A percentile compares a stretch with the other conserved stretches of the same genome.
These are phyloP conservation scores for Gallinago paraguaiae DNA, from an alignment of 2,113 vertebrate species.

Conservation along the genomic window DNA sequence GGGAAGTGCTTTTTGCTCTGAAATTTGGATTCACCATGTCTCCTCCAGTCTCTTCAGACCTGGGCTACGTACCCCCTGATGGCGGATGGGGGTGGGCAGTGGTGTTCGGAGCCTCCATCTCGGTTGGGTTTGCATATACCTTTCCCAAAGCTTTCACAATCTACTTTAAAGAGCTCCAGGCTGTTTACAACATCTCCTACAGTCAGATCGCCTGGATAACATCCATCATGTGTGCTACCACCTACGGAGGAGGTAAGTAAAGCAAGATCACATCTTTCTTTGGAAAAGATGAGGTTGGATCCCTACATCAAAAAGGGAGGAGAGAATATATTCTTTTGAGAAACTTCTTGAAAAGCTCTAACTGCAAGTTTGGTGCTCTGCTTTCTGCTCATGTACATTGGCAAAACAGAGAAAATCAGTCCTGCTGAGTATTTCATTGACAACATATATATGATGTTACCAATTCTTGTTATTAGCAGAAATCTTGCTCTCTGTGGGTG, in stretches of 20 bases:
- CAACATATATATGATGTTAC: neutral
- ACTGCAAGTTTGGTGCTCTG: neutral
- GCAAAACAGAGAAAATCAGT: neutral
- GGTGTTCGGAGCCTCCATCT: conserved; percentile 84
- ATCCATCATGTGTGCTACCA: conserved; percentile 87
- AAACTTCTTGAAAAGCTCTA: neutral
- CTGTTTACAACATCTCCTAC: conserved; percentile 75
- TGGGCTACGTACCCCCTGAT: conserved; percentile 75
- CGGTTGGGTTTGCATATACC: conserved; percentile 84
- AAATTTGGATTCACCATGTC: conserved; percentile 70
- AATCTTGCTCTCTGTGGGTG: neutral
- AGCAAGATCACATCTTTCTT: neutral
- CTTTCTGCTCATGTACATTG: neutral
- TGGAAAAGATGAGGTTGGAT: neutral
- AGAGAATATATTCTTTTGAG: neutral
- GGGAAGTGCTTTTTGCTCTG: neutral
- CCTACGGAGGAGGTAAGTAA: conserved; percentile 88
- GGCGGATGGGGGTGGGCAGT: conserved; percentile 91
- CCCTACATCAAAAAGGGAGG: neutral
- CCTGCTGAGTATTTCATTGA: neutral
- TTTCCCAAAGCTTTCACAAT: conserved; percentile 86
- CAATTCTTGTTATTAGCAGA: neutral
- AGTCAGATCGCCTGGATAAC: conserved; percentile 89
- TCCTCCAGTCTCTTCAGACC: conserved; percentile 22
- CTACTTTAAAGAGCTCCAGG: conserved; percentile 85